These are phyloP conservation scores for Malurus cyaneus DNA, from an alignment of 2,113 vertebrate genomes.

Conservation along the genomic window DNA sequence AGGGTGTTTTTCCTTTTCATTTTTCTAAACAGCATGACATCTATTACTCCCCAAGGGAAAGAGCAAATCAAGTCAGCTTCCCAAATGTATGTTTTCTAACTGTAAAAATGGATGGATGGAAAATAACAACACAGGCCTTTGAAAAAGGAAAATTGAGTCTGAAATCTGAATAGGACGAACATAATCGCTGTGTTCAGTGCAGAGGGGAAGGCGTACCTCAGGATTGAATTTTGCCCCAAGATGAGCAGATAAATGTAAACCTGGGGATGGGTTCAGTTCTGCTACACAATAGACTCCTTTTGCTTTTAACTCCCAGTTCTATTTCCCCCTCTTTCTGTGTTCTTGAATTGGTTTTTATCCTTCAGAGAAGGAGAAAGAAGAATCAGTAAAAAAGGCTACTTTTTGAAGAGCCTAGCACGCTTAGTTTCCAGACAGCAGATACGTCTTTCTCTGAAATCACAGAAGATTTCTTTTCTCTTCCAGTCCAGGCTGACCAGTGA, in stretches of 20 bases:
- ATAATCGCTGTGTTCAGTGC: neutral
- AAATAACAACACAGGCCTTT: conserved; percentile 11
- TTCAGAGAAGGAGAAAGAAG: neutral
- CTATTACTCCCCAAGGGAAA: neutral
- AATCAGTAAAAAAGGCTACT: neutral
- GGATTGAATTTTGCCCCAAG: neutral
- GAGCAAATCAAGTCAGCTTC: conserved; percentile 8
- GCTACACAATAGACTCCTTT: neutral
- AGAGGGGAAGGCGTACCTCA: neutral
- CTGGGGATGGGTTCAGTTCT: neutral
- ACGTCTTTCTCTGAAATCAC: neutral
- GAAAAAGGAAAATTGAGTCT: conserved; percentile 17
- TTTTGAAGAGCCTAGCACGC: neutral
- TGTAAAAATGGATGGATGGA: neutral
- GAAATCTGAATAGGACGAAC: conserved; percentile 24
- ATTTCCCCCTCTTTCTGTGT: neutral
- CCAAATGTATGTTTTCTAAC: neutral
- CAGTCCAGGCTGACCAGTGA: neutral
- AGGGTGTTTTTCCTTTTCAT: neutral
- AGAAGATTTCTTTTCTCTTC: neutral
- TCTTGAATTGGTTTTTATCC: neutral
- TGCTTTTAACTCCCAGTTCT: neutral
- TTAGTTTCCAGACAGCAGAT: neutral
- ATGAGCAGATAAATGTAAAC: conserved; percentile 6
- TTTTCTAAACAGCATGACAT: conserved; percentile 8